Conservation (phyloP, 2,888 invertebrate genomes). For the Orchesellides sinensis region DNA sequence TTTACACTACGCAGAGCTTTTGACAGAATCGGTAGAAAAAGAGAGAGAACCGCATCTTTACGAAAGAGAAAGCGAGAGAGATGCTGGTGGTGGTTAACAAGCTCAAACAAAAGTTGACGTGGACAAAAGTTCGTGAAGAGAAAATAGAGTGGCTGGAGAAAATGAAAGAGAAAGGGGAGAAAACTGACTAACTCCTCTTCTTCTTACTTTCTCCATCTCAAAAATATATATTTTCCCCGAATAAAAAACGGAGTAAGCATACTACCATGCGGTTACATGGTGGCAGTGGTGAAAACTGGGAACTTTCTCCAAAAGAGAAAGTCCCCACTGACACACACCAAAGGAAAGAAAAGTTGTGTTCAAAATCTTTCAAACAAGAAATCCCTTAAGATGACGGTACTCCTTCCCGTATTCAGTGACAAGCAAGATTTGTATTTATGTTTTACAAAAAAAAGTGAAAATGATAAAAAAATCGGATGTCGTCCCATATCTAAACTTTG, state of each 20-base stretch:
- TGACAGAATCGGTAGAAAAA: too few species aligned
- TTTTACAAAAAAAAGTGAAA: background rate
- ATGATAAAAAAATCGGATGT: background rate
- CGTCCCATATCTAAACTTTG: background rate
- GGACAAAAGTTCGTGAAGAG: conserved; percentile 15
- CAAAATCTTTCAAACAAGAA: background rate
- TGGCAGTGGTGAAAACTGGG: background rate
- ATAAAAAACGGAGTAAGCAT: background rate
- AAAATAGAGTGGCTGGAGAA: conserved; percentile 16
- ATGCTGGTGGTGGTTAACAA: conserved; percentile 10
- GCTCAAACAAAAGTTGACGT: conserved; percentile 22
- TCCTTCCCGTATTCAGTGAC: background rate
- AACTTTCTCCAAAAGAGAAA: background rate
- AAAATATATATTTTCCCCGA: background rate
- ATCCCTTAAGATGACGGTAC: background rate
- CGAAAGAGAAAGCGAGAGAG: too few species aligned
- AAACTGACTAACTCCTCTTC: background rate
- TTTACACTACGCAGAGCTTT: too few species aligned
- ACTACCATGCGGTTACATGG: background rate
- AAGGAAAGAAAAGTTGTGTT: background rate
- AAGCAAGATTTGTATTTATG: background rate
- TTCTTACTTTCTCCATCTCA: background rate
- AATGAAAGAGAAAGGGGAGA: background rate
- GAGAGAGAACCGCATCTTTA: too few species aligned
- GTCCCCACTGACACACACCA: background rate